A percentile compares a stretch with the other conserved stretches of the same genome.
Evolutionary conservation across 2,797 vertebrate species (phyloP).

Genomic region (Florisuga fusca): DNA sequence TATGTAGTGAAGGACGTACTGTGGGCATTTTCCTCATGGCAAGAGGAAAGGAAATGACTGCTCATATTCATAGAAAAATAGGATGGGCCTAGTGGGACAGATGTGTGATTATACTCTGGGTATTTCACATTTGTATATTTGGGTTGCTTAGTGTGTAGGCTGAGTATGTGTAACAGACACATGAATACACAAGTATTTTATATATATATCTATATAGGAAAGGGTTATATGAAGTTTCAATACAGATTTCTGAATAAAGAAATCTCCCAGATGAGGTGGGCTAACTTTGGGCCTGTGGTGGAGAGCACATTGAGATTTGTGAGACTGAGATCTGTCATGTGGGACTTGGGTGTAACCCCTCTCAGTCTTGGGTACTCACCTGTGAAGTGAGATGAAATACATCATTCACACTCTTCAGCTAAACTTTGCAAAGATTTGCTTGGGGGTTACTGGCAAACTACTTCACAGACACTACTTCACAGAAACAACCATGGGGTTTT

Average conservation of each 20-base stretch:
- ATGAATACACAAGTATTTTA: rapidly evolving
- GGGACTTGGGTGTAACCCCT: not conserved
- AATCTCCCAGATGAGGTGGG: not conserved
- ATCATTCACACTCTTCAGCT: not conserved
- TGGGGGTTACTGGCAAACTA: not conserved
- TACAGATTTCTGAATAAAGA: not conserved
- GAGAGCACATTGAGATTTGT: not conserved
- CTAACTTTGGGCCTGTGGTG: not conserved
- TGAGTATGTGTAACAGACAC: not conserved
- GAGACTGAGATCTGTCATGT: not conserved
- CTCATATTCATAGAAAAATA: not conserved
- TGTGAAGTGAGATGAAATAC: not conserved
- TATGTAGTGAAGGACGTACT: not conserved
- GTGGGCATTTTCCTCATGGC: not conserved
- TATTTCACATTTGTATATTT: not conserved
- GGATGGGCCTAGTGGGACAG: not conserved
- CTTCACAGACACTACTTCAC: not conserved
- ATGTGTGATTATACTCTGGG: not conserved
- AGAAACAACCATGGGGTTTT: not conserved
- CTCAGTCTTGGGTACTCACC: not conserved
- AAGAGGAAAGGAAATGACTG: not conserved
- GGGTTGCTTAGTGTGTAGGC: not conserved
- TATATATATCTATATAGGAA: not conserved
- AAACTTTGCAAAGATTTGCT: not conserved
- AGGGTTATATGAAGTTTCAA: not conserved